These are phyloP conservation scores for Parascotia fuliginaria DNA, from an alignment of 2,888 invertebrate species.

Conservation along the genomic window DNA sequence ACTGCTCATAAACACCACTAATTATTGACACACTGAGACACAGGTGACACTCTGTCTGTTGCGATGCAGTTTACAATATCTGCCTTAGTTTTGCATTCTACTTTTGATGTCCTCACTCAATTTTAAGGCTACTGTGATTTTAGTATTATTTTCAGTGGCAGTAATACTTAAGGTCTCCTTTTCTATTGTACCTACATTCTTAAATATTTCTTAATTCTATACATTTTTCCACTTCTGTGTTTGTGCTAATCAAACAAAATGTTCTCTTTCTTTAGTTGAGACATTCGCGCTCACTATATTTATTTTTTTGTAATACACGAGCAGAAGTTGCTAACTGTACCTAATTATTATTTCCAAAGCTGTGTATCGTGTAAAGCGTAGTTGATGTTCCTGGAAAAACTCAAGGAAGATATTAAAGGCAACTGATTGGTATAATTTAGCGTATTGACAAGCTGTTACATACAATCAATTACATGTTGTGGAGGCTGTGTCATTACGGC, in stretches of 20 bases:
- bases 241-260: too few relatives aligned
- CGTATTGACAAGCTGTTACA: neutral
- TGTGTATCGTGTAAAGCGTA: neutral
- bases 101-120: too few relatives aligned
- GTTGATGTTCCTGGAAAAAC: neutral
- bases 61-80: neutral
- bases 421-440: slow-evolving; percentile 5
- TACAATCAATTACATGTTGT: slow-evolving; percentile 6
- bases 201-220: too few relatives aligned
- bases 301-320: too few relatives aligned
- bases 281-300: too few relatives aligned
- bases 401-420: neutral
- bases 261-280: too few relatives aligned
- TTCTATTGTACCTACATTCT: too few relatives aligned
- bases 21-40: slow-evolving; percentile 28
- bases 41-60: neutral
- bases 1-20: slow-evolving; percentile 26
- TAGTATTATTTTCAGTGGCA: too few relatives aligned
- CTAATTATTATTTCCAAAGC: neutral
- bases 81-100: too few relatives aligned
- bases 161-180: too few relatives aligned
- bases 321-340: neutral
- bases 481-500: neutral
- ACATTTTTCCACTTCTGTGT: too few relatives aligned
- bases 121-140: too few relatives aligned